Conservation (phyloP, 2,113 vertebrate species). For the Cryptomyrus ogoouensis region DNA sequence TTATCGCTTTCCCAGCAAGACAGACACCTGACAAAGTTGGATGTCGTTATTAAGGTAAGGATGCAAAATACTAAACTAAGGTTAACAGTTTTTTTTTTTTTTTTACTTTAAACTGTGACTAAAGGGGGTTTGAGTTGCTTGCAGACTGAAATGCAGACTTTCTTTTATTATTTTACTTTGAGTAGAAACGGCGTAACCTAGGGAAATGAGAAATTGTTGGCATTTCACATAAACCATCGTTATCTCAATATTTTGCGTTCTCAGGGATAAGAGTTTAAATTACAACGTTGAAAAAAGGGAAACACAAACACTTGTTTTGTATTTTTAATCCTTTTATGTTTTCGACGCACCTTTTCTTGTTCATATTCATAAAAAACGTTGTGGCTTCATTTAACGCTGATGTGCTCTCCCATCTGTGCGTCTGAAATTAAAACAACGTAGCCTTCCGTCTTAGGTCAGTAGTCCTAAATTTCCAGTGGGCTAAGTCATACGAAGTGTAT, state of each 20-base stretch:
- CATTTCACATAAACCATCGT: neutral
- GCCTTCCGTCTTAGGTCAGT: neutral
- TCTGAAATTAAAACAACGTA: neutral
- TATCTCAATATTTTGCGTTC: neutral
- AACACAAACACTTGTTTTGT: neutral
- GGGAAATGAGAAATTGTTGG: neutral
- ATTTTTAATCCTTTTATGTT: neutral
- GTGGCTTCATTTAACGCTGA: neutral
- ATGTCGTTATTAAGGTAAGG: slow-evolving; percentile 71
- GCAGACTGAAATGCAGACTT: neutral
- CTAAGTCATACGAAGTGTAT: neutral
- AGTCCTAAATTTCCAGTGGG: neutral
- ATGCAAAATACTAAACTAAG: slow-evolving; percentile 10
- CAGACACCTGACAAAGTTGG: slow-evolving; percentile 64
- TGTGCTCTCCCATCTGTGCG: neutral
- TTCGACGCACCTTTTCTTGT: neutral
- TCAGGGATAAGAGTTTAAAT: neutral
- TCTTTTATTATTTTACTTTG: neutral
- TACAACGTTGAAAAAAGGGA: neutral
- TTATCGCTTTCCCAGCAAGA: slow-evolving; percentile 60
- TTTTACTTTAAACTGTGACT: neutral
- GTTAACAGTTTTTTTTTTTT: neutral
- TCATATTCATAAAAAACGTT: neutral
- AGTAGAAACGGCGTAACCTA: neutral
- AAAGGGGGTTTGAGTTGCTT: neutral